Evolutionary conservation across 2,113 vertebrate genomes (phyloP), one percentile per base, ranked within the genome.

Genomic region (Oxyura jamaicensis): DNA sequence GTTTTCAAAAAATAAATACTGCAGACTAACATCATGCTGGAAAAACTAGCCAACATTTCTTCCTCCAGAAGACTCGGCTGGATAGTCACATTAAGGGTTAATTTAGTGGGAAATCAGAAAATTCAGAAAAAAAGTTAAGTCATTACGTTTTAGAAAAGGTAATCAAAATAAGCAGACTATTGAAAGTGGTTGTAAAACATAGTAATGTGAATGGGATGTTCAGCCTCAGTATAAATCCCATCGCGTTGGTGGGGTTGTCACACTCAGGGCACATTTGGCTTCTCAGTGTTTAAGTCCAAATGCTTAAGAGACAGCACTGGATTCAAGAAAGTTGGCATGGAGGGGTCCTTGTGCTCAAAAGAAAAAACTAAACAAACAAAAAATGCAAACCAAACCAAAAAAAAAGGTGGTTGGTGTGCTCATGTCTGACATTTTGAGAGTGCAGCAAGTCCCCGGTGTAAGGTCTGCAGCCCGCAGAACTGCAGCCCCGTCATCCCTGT

Each of bases 1-100:
- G 23, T 62, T 79, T 89, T 50, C 22, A 95, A 82, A 77, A 94
- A 58, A 42, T 10, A 65, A 78, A 69, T 46, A 78, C 8, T 59
- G 73, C 87, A 85, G 39, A 42, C 41, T 62, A 90, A 75, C n/a
- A 11, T 8, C 0, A 0, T 14, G 53, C 56, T 90, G 58, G n/a
- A 75, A 82, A 77, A 83, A 14, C 2, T 36, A 74, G 50, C 44
- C 71, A 52, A 26, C 29, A 69, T 2, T 62, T 62, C 66, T 50
- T 81, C 58, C 41, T 83, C 67, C 74, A 69, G 56, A 68, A 77
- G 58, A 41, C 39, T 68, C 55, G 78, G 67, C 44, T 75, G 58
- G 76, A n/a, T 81, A 56, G 28, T 35, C 44, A 52, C 0, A 0
- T 11, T 18, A 4, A 85, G 13, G 58, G 31, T 72, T 68, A 52